Evolutionary conservation across 2,888 invertebrate genomes (phyloP).

Genomic region (Autographa gamma): DNA sequence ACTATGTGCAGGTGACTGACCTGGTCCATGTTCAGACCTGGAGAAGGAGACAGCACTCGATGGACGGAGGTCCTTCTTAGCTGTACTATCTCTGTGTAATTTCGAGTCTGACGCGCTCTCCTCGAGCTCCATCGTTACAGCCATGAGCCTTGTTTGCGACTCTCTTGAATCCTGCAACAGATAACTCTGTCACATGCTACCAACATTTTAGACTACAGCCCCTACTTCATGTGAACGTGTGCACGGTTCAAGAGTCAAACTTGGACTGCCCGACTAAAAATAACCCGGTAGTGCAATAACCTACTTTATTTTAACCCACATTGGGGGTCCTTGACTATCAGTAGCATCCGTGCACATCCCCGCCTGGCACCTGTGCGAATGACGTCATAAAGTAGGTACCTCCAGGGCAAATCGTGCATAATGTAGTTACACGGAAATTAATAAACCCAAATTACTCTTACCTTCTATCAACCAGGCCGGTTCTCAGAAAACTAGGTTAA

Average conservation of each 20-base stretch:
- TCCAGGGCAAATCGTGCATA: constrained; percentile 75
- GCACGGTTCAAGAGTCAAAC: constrained; percentile 65
- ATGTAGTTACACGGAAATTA: constrained; percentile 82
- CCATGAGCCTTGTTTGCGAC: constrained; percentile 74
- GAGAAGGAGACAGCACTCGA: constrained; percentile 82
- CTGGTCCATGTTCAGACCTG: constrained; percentile 83
- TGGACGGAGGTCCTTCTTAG: constrained; percentile 82
- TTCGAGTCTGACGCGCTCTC: constrained; percentile 86
- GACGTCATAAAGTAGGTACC: constrained; percentile 81
- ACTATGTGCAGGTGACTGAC: constrained; percentile 59
- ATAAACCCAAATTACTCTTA: constrained; percentile 81
- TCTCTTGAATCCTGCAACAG: constrained; percentile 73
- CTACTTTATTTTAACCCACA: constrained; percentile 88
- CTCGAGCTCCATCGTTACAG: constrained; percentile 86
- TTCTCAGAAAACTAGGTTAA: constrained; percentile 76
- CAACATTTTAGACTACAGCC: constrained; percentile 65
- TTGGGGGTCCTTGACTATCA: constrained; percentile 82
- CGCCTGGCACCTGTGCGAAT: constrained; percentile 83
- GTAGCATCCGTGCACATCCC: constrained; percentile 80
- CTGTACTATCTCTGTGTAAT: constrained; percentile 80
- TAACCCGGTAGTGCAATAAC: constrained; percentile 86
- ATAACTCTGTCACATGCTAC: constrained; percentile 50
- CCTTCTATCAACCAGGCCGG: constrained; percentile 74
- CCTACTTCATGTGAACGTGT: constrained; percentile 68
- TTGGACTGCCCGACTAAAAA: constrained; percentile 78